phyloP scores from a whole-genome alignment of 1,140 invertebrate species.

The Thaumatotibia leucotreta region DNA sequence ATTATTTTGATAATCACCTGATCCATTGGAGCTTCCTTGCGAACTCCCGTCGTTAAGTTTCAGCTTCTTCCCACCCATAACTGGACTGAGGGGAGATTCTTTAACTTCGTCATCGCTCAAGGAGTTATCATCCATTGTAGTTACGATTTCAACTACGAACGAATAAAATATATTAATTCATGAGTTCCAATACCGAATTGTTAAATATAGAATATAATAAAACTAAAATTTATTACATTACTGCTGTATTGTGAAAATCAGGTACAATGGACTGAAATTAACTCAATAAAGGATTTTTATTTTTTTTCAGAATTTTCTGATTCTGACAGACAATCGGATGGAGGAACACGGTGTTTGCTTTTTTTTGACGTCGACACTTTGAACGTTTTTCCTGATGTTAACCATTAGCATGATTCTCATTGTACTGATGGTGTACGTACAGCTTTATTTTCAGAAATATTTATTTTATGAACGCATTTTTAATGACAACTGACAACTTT shows the following conservation, averaged over 20 bases:
- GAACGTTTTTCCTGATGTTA: background rate
- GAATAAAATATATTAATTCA: background rate
- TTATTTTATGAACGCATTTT: background rate
- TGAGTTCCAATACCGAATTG: background rate
- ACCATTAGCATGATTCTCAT: background rate
- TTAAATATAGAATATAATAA: background rate
- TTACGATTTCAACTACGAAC: conserved; percentile 7
- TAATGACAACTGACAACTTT: background rate
- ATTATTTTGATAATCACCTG: conserved; percentile 36
- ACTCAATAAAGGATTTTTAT: too few relatives aligned
- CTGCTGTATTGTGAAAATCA: conserved; percentile 4
- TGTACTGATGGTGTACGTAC: background rate
- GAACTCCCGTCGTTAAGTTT: conserved; percentile 69
- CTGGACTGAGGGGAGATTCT: conserved; percentile 50
- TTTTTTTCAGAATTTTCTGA: conserved; percentile 17
- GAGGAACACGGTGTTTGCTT: conserved; percentile 8
- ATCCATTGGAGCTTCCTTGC: conserved; percentile 57
- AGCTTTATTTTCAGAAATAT: background rate
- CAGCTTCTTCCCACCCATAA: conserved; percentile 58
- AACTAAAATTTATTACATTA: conserved; percentile 1
- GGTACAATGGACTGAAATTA: conserved; percentile 24
- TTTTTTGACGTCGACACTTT: background rate
- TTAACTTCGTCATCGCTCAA: conserved; percentile 61
- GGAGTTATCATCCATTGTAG: conserved; percentile 63
- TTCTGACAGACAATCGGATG: conserved; percentile 14